These are phyloP conservation scores for Delphinus delphis DNA, from an alignment of 2,113 vertebrate genomes.

Conservation along the genomic window DNA sequence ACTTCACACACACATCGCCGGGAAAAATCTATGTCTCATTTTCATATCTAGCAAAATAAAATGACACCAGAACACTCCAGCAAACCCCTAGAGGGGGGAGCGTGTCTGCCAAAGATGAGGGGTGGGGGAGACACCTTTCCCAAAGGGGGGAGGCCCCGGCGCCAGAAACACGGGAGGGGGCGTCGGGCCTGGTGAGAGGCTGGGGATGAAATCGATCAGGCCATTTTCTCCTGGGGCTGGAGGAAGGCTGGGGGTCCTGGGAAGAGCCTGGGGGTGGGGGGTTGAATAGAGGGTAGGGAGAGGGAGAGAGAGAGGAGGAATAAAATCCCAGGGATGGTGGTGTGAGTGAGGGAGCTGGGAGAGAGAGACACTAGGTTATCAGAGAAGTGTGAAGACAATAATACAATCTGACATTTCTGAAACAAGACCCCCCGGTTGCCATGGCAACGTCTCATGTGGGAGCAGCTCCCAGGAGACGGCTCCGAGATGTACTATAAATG, in stretches of 20 bases:
- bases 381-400: slow-evolving; percentile 99
- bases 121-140: slow-evolving; percentile 52
- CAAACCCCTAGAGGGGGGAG: slow-evolving; percentile 55
- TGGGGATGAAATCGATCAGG: slow-evolving; percentile 41
- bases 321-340: slow-evolving; percentile 7
- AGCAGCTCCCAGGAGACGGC: slow-evolving; percentile 90
- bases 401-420: slow-evolving; percentile 99
- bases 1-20: background rate
- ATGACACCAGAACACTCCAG: slow-evolving; percentile 46
- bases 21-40: slow-evolving; percentile 77
- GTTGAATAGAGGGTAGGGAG: background rate
- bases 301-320: slow-evolving; percentile 28
- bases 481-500: slow-evolving; percentile 96
- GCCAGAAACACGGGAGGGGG: background rate
- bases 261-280: background rate
- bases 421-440: slow-evolving; percentile 98
- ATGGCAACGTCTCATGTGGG: slow-evolving; percentile 96
- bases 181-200: background rate
- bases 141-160: background rate
- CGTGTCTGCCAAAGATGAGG: background rate
- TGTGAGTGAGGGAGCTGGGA: slow-evolving; percentile 68
- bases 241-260: slow-evolving; percentile 53
- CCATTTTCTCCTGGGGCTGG: slow-evolving; percentile 54
- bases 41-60: slow-evolving; percentile 69
- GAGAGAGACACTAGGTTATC: slow-evolving; percentile 90